phyloP scores from a whole-genome alignment of 2,113 vertebrate species.

The Mesocricetus auratus region DNA sequence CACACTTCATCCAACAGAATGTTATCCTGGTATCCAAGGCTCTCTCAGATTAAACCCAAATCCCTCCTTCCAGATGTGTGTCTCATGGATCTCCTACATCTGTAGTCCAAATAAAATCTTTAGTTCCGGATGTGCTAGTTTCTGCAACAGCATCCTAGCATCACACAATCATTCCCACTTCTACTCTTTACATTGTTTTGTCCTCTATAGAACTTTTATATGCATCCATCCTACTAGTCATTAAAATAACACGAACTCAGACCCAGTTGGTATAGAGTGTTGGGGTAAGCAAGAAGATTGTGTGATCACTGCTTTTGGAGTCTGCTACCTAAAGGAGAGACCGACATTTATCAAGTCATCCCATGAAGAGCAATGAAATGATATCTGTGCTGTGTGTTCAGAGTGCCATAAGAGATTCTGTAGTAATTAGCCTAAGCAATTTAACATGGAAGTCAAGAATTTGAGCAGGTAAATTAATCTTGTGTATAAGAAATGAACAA shows the following conservation, averaged over 20 bases:
- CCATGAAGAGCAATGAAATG: not conserved
- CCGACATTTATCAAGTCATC: not conserved
- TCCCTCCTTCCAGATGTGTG: not conserved
- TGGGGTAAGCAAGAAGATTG: not conserved
- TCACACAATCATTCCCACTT: not conserved
- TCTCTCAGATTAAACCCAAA: not conserved
- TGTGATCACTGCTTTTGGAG: not conserved
- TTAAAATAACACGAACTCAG: not conserved
- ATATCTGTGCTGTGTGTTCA: not conserved
- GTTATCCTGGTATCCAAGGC: not conserved
- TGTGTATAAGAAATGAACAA: not conserved
- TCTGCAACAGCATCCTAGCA: not conserved
- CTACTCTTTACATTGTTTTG: not conserved
- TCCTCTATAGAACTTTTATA: not conserved
- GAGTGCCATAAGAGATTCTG: not conserved
- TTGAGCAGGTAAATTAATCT: not conserved
- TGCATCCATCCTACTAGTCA: not conserved
- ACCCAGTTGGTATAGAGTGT: not conserved
- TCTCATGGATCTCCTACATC: not conserved
- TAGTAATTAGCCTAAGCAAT: not conserved
- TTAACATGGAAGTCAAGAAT: rapidly evolving
- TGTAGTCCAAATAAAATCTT: not conserved
- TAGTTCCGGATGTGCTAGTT: not conserved
- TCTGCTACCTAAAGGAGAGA: not conserved
- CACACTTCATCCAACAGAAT: not conserved